Percentiles rank a stretch among this genome's conserved stretches.
These are phyloP conservation scores for Myiozetetes cayanensis DNA, from an alignment of 2,113 vertebrate species.

Conservation along the genomic window DNA sequence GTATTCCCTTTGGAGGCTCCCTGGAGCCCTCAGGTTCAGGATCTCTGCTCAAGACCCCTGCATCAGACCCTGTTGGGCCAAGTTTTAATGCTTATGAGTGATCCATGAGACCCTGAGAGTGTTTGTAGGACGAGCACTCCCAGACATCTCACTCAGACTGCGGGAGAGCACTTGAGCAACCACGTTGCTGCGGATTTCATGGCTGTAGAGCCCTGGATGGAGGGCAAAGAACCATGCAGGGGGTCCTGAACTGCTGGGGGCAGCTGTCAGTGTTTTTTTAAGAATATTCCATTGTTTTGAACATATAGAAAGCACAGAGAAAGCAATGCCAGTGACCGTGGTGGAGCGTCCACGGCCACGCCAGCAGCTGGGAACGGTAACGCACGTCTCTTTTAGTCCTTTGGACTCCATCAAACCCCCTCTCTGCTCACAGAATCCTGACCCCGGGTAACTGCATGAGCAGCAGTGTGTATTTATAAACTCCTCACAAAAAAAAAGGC, in stretches of 20 bases:
- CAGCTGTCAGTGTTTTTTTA: background rate
- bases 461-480: background rate
- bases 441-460: background rate
- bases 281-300: background rate
- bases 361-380: background rate
- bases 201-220: background rate
- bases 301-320: background rate
- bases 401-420: background rate
- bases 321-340: background rate
- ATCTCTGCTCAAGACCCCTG: background rate
- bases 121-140: background rate
- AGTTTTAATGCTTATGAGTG: fast-evolving
- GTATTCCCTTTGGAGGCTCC: background rate
- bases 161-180: background rate
- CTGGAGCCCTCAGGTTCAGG: background rate
- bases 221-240: background rate
- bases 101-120: background rate
- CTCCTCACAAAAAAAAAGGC: background rate
- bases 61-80: fast-evolving
- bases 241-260: background rate
- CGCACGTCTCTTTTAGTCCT: background rate
- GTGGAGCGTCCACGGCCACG: background rate
- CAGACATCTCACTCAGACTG: fast-evolving
- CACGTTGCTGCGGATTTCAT: background rate
- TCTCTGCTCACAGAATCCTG: background rate